Evolutionary conservation across 2,113 vertebrate species (phyloP), one percentile per base, ranked within the genome.

Genomic region (Athene noctua): DNA sequence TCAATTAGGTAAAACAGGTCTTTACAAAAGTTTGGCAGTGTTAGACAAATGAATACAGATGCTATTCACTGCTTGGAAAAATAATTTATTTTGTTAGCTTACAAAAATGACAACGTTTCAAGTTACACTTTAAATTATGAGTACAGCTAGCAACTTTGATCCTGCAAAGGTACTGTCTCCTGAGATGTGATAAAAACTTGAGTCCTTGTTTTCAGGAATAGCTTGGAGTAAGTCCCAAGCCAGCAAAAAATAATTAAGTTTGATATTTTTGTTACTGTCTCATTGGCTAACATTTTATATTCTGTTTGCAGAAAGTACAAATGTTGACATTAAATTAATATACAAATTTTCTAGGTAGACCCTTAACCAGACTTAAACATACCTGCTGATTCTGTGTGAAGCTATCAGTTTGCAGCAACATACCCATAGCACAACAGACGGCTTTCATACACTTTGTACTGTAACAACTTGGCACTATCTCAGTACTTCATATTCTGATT

Each of bases 11-110:
- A 82, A 80, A 90, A 74, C 38, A 80, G 47, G 36, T 36, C n/a
- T 67, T 87, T 52, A 62, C 7, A 67, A 57, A 80, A 90, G 34
- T 59, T 67, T 88, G 52, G 36, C 51, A 52, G 7, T 15, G 6
- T 74, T 70, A 61, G 11, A 18, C 54, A 93, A 95, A 94, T 57
- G 15, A 93, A 90, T 58, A 96, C 65, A 93, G 59, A 80, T 80
- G 61, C 15, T 51, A 44, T 32, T 32, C 13, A 47, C 46, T 92
- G 52, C 83, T 96, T 84, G 38, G 57, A 94, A 96, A 95, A 96
- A 94, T 90, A 94, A 80, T 86, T 94, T 92, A 89, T 89, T 96
- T 59, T 74, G 44, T 85, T 80, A 94, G 30, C 22, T 94, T 92
- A 94, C 72, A 94, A 96, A 96, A 93, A 80, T 67, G 9, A 67